Percentiles rank a stretch among this genome's conserved stretches.
Conservation (phyloP, 2,888 invertebrate genomes). For the Conops quadrifasciatus region DNA sequence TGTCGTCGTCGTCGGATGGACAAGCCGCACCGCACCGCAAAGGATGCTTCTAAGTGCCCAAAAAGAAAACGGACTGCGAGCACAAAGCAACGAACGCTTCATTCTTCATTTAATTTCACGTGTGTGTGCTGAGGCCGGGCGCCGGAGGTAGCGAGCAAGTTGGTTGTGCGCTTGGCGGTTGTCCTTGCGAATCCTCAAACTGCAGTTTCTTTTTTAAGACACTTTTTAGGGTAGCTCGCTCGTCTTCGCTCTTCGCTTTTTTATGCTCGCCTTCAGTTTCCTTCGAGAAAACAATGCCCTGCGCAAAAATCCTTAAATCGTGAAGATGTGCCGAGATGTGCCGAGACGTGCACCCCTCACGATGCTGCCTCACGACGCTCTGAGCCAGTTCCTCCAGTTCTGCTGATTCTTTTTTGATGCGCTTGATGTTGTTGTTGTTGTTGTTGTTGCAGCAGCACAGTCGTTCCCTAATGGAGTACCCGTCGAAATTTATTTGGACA, state of each 20-base stretch:
- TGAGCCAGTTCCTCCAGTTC: constrained; percentile 2
- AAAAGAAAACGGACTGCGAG: constrained; percentile 37
- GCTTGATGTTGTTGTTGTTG: constrained; percentile 4
- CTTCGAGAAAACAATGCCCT: constrained; percentile 14
- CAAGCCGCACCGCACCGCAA: constrained; percentile 45
- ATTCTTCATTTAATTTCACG: not conserved
- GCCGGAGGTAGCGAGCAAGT: not conserved
- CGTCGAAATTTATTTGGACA: constrained; percentile 36
- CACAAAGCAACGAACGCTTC: constrained; percentile 19
- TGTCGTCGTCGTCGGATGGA: constrained; percentile 37
- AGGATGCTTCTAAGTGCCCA: constrained; percentile 61
- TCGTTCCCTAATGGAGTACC: constrained; percentile 24
- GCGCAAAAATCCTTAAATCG: not conserved
- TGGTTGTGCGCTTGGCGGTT: constrained; percentile 40
- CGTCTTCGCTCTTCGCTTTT: constrained; percentile 40
- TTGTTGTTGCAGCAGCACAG: constrained; percentile 14
- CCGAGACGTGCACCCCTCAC: constrained; percentile 47
- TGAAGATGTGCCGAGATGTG: not conserved
- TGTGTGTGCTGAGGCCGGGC: constrained; percentile 1
- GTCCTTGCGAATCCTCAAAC: constrained; percentile 46
- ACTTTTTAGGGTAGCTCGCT: constrained; percentile 38
- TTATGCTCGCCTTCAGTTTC: constrained; percentile 6
- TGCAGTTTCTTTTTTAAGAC: constrained; percentile 37
- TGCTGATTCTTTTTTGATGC: constrained; percentile 41
- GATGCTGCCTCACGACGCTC: constrained; percentile 25